Evolutionary conservation across 2,888 invertebrate species (phyloP).

Genomic region (Ormyrus labotus): DNA sequence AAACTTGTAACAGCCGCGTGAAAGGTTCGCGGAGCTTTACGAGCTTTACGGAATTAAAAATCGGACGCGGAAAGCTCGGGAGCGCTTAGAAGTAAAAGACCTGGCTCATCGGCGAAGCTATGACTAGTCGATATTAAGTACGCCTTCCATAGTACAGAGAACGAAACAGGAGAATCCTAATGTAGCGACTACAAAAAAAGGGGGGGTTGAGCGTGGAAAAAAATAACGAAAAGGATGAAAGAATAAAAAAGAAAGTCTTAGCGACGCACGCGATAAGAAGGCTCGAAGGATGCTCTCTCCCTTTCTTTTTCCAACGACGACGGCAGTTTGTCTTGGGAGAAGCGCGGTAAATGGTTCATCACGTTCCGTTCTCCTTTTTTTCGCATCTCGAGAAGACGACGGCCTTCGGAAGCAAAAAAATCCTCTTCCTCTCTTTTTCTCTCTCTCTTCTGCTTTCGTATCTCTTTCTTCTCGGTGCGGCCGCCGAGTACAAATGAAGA

Average conservation of each 20-base stretch:
- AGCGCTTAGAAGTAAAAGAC: conserved; percentile 24
- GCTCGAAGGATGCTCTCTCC: conserved; percentile 9
- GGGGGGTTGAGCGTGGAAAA: background rate
- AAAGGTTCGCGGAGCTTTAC: conserved; percentile 16
- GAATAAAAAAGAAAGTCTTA: conserved; percentile 22
- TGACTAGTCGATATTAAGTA: conserved; percentile 55
- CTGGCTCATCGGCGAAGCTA: conserved; percentile 38
- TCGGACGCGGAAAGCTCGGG: conserved; percentile 29
- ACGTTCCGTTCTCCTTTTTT: background rate
- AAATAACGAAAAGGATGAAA: conserved; percentile 2
- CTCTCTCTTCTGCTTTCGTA: too few relatives aligned
- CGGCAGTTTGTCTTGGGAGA: conserved; percentile 2
- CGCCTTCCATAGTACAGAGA: background rate
- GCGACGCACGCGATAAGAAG: conserved; percentile 32
- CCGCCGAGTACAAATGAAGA: conserved; percentile 32
- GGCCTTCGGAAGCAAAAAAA: conserved; percentile 13
- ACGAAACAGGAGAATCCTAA: conserved; percentile 6
- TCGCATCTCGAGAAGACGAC: background rate
- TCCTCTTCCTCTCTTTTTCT: background rate
- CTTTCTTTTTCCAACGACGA: background rate
- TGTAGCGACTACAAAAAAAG: conserved; percentile 17
- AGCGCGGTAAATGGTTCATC: conserved; percentile 37
- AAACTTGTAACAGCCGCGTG: conserved; percentile 24
- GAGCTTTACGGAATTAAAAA: conserved; percentile 27
- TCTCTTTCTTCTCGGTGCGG: background rate